These are phyloP conservation scores for Percopsis omiscomaycus DNA, from an alignment of 2,797 vertebrate genomes.

Conservation along the genomic window DNA sequence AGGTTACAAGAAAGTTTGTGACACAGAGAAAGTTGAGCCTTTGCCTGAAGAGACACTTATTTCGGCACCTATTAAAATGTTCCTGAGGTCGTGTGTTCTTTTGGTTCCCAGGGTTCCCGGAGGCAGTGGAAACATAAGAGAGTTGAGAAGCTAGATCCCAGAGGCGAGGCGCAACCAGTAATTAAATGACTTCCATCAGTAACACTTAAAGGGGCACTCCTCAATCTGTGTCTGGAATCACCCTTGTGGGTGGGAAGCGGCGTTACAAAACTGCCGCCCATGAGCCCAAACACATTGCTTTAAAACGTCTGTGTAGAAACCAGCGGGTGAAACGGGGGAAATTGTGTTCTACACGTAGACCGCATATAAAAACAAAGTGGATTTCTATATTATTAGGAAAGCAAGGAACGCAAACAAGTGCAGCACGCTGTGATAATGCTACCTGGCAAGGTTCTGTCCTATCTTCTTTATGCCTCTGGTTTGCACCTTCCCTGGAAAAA, in stretches of 20 bases:
- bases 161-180: slow-evolving; percentile 59
- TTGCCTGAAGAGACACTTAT: slow-evolving; percentile 65
- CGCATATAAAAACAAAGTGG: too few species aligned
- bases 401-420: too few species aligned
- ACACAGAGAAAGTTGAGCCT: slow-evolving; percentile 61
- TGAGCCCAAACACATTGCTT: too few species aligned
- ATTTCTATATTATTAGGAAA: too few species aligned
- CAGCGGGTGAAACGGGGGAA: too few species aligned
- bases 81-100: slow-evolving; percentile 65
- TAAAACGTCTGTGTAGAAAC: too few species aligned
- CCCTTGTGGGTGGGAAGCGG: too few species aligned
- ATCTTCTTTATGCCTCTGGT: slow-evolving; percentile 41
- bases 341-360: too few species aligned
- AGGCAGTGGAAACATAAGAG: slow-evolving; percentile 48
- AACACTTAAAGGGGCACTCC: slow-evolving; percentile 27
- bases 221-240: too few species aligned
- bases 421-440: too few species aligned
- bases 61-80: slow-evolving; percentile 66
- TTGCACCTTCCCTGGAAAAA: slow-evolving; percentile 37
- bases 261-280: too few species aligned
- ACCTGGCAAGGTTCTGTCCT: background rate
- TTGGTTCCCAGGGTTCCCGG: slow-evolving; percentile 54
- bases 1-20: slow-evolving; percentile 61
- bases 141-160: slow-evolving; percentile 48
- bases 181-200: slow-evolving; percentile 62